Evolutionary conservation across 2,113 vertebrate species (phyloP), one percentile per base, ranked within the genome.

Genomic region (Toxotes chatareus): DNA sequence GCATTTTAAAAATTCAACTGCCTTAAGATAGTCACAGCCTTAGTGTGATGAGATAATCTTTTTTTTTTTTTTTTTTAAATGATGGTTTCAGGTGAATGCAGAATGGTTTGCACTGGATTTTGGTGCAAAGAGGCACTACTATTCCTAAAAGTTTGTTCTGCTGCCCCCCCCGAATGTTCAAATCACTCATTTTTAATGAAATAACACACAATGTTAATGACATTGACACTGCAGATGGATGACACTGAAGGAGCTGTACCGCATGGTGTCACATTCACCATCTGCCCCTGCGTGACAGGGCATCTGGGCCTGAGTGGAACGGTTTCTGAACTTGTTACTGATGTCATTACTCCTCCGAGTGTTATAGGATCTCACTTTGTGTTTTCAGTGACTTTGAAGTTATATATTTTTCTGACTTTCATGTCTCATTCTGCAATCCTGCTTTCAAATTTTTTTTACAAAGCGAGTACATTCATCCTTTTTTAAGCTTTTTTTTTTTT

Each of bases 181-280:
- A 64, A 74, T 77, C 51, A 40, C 9, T 66, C 49, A 81, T 73
- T 75, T 69, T 31, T 34, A 49, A 79, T 77, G 63, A 85, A 82
- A 75, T 76, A 77, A 80, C 83, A 67, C 56, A 13, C 57, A 44
- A 21, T 3, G 14, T 69, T 69, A 83, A 80, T 77, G 87, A 40
- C 38, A 31, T 63, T 77, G 85, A 87, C 89, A 72, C 76, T 83
- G 88, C 90, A 91, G 87, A 93, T 80, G 87, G 89, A 91, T 79
- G 77, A 83, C 62, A 74, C 73, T 1, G 62, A 86, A 1, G 62
- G 88, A 90, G 83, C 91, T 89, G 76, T 85, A 88, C 77, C 61
- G 81, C 77, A 19, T 74, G 47, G 82, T 87, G 88, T 85, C 86
- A 85, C 81, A 83, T 60, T 27, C 36, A 36, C 92, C 93, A 93